Evolutionary conservation across 2,888 invertebrate species (phyloP).

Genomic region (Osmoderma eremita): DNA sequence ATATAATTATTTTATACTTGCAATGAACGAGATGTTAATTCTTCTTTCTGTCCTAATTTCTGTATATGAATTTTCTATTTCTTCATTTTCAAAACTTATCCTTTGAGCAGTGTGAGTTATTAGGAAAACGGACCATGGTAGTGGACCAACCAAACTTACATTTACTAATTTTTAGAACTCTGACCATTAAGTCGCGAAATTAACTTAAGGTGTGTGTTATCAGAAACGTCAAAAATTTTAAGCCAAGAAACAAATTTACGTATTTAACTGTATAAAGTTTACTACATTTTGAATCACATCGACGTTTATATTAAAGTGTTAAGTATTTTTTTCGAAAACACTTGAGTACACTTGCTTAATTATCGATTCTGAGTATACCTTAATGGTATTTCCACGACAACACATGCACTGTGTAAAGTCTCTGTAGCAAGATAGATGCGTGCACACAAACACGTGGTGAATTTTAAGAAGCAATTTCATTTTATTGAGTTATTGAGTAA

Average conservation of each 20-base stretch:
- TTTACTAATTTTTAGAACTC: too few relatives aligned
- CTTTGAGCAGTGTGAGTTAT: too few relatives aligned
- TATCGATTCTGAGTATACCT: constrained; percentile 5
- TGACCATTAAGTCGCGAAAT: too few relatives aligned
- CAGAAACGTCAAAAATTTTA: too few relatives aligned
- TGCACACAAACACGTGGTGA: constrained; percentile 4
- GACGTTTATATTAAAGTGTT: constrained; percentile 34
- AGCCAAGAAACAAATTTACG: neutral
- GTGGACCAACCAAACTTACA: too few relatives aligned
- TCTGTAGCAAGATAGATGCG: constrained; percentile 12
- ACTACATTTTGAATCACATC: constrained; percentile 15
- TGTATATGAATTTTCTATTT: too few relatives aligned
- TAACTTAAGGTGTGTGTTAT: too few relatives aligned
- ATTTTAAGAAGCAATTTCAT: constrained; percentile 27
- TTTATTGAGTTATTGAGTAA: constrained; percentile 27
- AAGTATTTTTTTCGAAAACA: constrained; percentile 14
- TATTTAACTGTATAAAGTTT: constrained; percentile 5
- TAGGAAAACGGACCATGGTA: too few relatives aligned
- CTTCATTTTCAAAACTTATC: too few relatives aligned
- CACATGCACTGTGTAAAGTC: neutral
- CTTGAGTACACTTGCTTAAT: constrained; percentile 21
- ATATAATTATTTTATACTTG: too few relatives aligned
- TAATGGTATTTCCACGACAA: constrained; percentile 17
- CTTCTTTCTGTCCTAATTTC: too few relatives aligned
- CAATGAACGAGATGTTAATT: too few relatives aligned